Evolutionary conservation across 1,140 invertebrate genomes (phyloP), one percentile per base, ranked within the genome.

Genomic region (Zaprionus inermis): DNA sequence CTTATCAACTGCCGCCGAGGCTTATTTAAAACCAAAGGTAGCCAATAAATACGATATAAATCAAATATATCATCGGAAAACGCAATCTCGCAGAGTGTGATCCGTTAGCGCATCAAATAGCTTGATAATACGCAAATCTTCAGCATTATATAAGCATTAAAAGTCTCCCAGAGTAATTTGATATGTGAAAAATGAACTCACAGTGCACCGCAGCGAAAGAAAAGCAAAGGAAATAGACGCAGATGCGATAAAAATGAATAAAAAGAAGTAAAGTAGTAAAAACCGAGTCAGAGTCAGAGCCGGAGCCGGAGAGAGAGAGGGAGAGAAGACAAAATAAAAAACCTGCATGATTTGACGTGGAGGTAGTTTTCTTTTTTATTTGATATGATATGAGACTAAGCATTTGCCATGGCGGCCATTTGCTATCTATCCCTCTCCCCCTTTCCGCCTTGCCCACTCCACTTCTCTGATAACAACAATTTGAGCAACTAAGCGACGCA

Each of bases 401-500:
- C 22, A 20, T 22, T 49, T 20, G 24, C 51, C 20, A 54, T 10
- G 14, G 20, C 7, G 14, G 14, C 12, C 63, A 72, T 55, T 68
- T 54, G 56, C 64, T 49, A 38, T 41, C 66, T 72, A 12, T 12
- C 3, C 20, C 18, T 2, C 44, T 49, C 11, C 18, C 16, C 18
- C 20, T 10, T 22, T 3, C 38, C 14, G 2, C 38, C 44, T 46
- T 9, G 6, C 9, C 14, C 41, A 6, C 7, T 46, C 44, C 18
- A 2, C 14, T 3, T 20, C 18, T 1, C 36, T 89, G 85, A 89
- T 89, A 90, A 84, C 78, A 89, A 76, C 85, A 84, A 84, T 89
- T 81, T 68, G 66, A 64, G 81, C 72, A 78, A 89, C 80, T 89
- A 78, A 89, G 76, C 84, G 86, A 82, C 77, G 86, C 79, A 86